phyloP scores from a whole-genome alignment of 2,797 vertebrate species.

The Hyperoplus immaculatus region DNA sequence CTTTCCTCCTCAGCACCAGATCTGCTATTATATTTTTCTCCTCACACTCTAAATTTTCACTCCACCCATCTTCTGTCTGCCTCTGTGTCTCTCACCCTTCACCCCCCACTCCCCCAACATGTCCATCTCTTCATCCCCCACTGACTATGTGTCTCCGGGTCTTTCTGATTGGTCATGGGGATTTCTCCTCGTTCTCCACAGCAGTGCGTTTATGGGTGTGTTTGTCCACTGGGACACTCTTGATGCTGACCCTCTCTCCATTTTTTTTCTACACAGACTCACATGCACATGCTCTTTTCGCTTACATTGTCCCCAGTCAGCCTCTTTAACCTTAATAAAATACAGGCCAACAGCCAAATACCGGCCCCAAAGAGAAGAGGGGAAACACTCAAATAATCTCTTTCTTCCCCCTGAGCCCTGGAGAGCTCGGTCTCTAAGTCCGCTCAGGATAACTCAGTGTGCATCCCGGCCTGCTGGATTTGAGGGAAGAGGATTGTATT shows the following conservation, averaged over 20 bases:
- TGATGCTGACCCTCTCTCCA: conserved; percentile 13
- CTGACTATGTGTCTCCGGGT: conserved; percentile 74
- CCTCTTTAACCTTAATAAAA: conserved; percentile 56
- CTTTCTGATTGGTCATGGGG: conserved; percentile 83
- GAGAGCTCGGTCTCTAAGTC: conserved; percentile 50
- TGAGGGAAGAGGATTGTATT: conserved; percentile 57
- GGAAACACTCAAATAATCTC: conserved; percentile 75
- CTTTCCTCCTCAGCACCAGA: conserved; percentile 13
- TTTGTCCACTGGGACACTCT: conserved; percentile 36
- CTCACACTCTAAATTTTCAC: conserved; percentile 28
- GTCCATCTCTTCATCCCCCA: conserved; percentile 64
- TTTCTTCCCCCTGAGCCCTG: conserved; percentile 50
- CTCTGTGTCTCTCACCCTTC: conserved; percentile 45
- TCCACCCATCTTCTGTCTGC: conserved; percentile 10
- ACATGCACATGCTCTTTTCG: conserved; percentile 36
- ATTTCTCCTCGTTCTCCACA: conserved; percentile 63
- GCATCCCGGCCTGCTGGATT: conserved; percentile 55
- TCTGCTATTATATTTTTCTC: conserved; percentile 39
- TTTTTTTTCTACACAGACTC: not conserved
- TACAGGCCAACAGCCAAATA: conserved; percentile 60
- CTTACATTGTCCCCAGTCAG: conserved; percentile 43
- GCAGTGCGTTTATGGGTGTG: conserved; percentile 48
- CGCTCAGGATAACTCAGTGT: conserved; percentile 55
- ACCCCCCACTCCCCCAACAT: conserved; percentile 36
- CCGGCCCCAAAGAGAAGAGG: conserved; percentile 53